Conservation (phyloP, 37 sponge, comb jelly and placozoan species). For the Beroe ovata region DNA sequence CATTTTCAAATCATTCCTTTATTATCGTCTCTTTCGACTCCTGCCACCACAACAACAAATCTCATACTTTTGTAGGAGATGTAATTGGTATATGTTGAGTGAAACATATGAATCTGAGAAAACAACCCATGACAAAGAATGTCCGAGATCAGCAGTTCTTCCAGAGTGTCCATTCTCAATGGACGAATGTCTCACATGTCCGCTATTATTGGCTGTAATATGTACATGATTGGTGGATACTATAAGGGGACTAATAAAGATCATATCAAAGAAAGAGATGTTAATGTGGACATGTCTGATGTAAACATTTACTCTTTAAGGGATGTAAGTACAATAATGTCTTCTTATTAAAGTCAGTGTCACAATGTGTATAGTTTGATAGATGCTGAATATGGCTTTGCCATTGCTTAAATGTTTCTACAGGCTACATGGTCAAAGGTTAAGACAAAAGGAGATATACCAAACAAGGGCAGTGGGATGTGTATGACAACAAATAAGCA, state of each 20-base stretch:
- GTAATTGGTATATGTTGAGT: too few relatives aligned
- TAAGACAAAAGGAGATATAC: conserved; percentile 3
- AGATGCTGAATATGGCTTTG: too few relatives aligned
- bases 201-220: conserved; percentile 3
- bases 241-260: neutral
- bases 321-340: neutral
- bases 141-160: neutral
- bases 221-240: conserved; percentile 64
- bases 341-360: neutral
- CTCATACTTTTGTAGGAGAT: too few relatives aligned
- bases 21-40: too few relatives aligned
- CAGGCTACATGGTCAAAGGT: conserved; percentile 55
- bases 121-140: neutral
- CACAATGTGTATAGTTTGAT: too few relatives aligned
- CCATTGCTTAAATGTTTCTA: too few relatives aligned
- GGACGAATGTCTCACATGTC: conserved; percentile 57
- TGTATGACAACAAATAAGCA: neutral
- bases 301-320: conserved; percentile 30
- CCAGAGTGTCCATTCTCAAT: conserved; percentile 3
- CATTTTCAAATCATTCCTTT: too few relatives aligned
- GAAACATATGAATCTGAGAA: neutral
- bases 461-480: conserved; percentile 45
- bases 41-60: too few relatives aligned
- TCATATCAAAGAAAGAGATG: neutral
- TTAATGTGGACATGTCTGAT: conserved; percentile 38